phyloP scores from a whole-genome alignment of 1,140 invertebrate species.

The Maniola jurtina region DNA sequence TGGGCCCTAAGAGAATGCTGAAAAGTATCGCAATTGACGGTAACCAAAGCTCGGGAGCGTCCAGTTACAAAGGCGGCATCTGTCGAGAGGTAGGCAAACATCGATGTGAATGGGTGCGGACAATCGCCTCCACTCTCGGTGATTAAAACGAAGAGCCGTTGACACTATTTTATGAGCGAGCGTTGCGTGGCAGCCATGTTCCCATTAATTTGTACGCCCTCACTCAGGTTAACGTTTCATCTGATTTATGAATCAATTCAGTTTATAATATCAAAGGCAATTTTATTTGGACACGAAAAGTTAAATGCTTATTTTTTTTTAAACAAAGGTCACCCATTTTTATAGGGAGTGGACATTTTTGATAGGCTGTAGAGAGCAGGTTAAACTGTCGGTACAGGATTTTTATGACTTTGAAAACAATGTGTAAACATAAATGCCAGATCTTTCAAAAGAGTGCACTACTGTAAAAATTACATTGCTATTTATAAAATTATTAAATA shows the following conservation, averaged over 20 bases:
- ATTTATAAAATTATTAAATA: no score
- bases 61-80: constrained; percentile 71
- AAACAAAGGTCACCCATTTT: not conserved
- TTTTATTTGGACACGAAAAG: constrained; percentile 11
- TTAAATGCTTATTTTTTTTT: constrained; percentile 7
- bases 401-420: not conserved
- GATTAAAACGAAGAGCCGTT: constrained; percentile 75
- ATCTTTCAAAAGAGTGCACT: no score
- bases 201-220: constrained; percentile 59
- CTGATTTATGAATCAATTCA: constrained; percentile 38
- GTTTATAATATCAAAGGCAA: constrained; percentile 23
- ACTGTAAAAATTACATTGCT: no score
- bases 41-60: constrained; percentile 54
- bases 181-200: constrained; percentile 50
- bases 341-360: not conserved
- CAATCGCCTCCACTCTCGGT: constrained; percentile 72
- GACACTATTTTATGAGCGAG: constrained; percentile 71
- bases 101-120: constrained; percentile 62
- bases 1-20: constrained; percentile 50
- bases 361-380: no score
- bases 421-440: no score
- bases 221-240: constrained; percentile 36
- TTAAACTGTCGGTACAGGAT: not conserved
- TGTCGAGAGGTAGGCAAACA: constrained; percentile 73
- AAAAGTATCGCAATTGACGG: constrained; percentile 63